Base-by-base conservation (phyloP, 2,888 invertebrate genomes). In the Archips xylosteana region DNA sequence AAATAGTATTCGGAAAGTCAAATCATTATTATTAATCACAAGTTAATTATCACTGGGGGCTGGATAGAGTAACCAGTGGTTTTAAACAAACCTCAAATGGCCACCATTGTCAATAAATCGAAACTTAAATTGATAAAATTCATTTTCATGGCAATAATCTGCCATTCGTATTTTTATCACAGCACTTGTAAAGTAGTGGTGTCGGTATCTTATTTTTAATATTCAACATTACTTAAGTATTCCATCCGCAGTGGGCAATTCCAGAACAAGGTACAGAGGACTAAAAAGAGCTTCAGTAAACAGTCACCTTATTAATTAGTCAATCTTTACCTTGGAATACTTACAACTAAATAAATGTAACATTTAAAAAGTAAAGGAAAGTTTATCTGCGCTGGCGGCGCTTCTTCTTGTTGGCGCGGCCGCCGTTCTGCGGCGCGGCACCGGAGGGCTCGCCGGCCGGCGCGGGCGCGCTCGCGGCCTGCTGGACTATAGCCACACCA, bases 181-280 rank as follows among this genome's bases (percentile, higher is more conserved):
- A 93, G 93, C 92, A 92, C 90, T 92, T 87, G 83, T 88, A 87
- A 86, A 87, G 87, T 89, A 89, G 89, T 85, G 81, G 85, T 85
- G 89, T 91, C 89, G 86, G 85, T 79, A 84, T 84, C 87, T 84
- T 78, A 85, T 8, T 83, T 84, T 82, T 87, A 89, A 51, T 87
- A 83, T 87, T 90, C 86, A 86, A 81, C 78, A 69, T 67, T 67
- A 70, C 36, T 72, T 75, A 82, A 80, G 78, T 79, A 83, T 80
- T 76, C 80, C 80, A 79, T 81, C 75, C 75, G 82, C 79, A 82
- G 78, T 77, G 80, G 80, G 78, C 79, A 82, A 79, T 85, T 88
- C 90, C 88, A 87, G 88, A 89, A 84, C 74, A 78, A 80, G 79
- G 75, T 74, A 78, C 82, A 85, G 83, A 86, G 86, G 86, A 84